phyloP scores from a whole-genome alignment of 2,888 invertebrate genomes.

The Xestobium rufovillosum region DNA sequence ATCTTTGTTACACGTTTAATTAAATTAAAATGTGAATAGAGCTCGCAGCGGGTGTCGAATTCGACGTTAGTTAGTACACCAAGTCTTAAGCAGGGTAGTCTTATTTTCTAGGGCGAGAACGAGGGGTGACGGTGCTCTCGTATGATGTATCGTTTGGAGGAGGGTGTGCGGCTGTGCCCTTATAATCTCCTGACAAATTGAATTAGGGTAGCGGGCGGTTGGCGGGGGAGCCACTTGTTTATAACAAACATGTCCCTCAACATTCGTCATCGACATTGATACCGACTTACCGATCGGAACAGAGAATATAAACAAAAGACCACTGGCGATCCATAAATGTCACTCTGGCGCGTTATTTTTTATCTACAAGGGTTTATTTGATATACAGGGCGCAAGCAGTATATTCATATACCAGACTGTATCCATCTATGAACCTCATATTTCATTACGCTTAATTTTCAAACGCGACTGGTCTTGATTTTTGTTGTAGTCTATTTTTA shows the following conservation, averaged over 20 bases:
- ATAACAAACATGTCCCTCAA: slow-evolving; percentile 40
- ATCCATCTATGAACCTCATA: too few relatives aligned
- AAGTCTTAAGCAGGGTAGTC: too few relatives aligned
- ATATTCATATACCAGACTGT: too few relatives aligned
- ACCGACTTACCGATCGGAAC: slow-evolving; percentile 38
- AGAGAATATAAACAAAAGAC: too few relatives aligned
- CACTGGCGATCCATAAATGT: too few relatives aligned
- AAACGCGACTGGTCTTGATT: too few relatives aligned
- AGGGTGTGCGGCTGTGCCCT: slow-evolving; percentile 43
- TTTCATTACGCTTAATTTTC: too few relatives aligned
- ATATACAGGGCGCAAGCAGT: too few relatives aligned
- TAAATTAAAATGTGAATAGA: slow-evolving; percentile 40
- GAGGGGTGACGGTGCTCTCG: slow-evolving; percentile 35
- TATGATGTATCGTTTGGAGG: slow-evolving; percentile 43
- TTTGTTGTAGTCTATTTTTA: too few relatives aligned
- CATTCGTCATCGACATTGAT: slow-evolving; percentile 40
- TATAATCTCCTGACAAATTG: slow-evolving; percentile 47
- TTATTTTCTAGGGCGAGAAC: slow-evolving; percentile 27
- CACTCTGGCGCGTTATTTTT: too few relatives aligned
- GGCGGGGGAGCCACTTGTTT: slow-evolving; percentile 43
- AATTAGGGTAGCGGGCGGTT: slow-evolving; percentile 42
- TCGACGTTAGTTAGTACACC: too few relatives aligned
- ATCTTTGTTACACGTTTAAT: slow-evolving; percentile 44
- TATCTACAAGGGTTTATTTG: too few relatives aligned
- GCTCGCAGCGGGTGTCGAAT: slow-evolving; percentile 37